A percentile compares a stretch with the other conserved stretches of the same genome.
phyloP scores from a whole-genome alignment of 2,113 vertebrate species.

The chimpanzee (Pan troglodytes) region NHGRI_mPanTro3-v2.1_pri NC_072419.2:43890001-43890500 shows the following conservation, averaged over 20 bases:
- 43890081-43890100: not conserved
- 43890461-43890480: slow-evolving; percentile 59
- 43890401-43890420: not conserved
- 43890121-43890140: not conserved
- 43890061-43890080: not conserved
- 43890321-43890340: not conserved
- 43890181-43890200: slow-evolving; percentile 53
- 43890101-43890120: not conserved
- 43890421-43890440: not conserved
- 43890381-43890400: not conserved
- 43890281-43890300: not conserved
- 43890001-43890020: not conserved
- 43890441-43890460: slow-evolving; percentile 60
- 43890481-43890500: not conserved
- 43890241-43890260: slow-evolving; percentile 73
- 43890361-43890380: not conserved
- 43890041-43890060: slow-evolving; percentile 27
- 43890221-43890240: slow-evolving; percentile 71
- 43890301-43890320: not conserved
- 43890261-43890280: slow-evolving; percentile 31
- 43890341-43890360: not conserved
- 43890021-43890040: not conserved
- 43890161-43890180: slow-evolving; percentile 81
- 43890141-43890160: slow-evolving; percentile 69
- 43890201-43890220: slow-evolving; percentile 59